phyloP scores from a whole-genome alignment of 2,113 vertebrate species.

The Bos indicus region DNA sequence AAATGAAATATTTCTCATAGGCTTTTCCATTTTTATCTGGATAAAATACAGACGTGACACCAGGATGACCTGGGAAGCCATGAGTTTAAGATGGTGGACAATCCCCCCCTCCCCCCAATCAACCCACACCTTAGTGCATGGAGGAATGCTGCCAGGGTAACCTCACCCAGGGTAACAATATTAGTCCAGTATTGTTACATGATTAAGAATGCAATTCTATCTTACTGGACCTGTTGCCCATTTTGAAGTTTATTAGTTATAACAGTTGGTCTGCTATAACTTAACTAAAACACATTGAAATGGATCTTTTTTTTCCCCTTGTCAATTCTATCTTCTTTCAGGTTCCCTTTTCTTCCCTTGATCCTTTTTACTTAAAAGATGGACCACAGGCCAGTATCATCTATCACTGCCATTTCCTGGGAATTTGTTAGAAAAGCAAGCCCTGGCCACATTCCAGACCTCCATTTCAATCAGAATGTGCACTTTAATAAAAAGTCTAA shows the following conservation, averaged over 20 bases:
- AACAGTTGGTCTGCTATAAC: not conserved
- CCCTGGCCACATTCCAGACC: not conserved
- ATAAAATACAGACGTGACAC: not conserved
- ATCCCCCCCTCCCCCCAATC: fast-evolving
- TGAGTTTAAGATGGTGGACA: not conserved
- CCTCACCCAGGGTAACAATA: not conserved
- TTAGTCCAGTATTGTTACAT: not conserved
- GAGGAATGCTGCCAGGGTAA: not conserved
- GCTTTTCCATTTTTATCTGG: not conserved
- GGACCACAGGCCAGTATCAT: not conserved
- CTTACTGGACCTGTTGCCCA: not conserved
- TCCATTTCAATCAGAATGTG: not conserved
- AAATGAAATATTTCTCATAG: not conserved
- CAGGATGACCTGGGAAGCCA: not conserved
- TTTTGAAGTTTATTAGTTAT: not conserved
- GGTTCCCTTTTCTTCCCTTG: not conserved
- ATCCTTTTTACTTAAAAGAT: not conserved
- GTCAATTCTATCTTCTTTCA: not conserved
- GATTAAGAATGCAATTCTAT: not conserved
- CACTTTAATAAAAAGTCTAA: not conserved
- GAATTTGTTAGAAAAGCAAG: not conserved
- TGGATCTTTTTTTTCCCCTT: not conserved
- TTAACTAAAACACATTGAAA: not conserved
- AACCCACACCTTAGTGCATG: not conserved
- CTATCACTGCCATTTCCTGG: not conserved